A percentile compares a stretch with the other conserved stretches of the same genome.
These are phyloP conservation scores for Lamprologus sp. DNA, from an alignment of 2,113 vertebrate genomes.

Conservation along the genomic window DNA sequence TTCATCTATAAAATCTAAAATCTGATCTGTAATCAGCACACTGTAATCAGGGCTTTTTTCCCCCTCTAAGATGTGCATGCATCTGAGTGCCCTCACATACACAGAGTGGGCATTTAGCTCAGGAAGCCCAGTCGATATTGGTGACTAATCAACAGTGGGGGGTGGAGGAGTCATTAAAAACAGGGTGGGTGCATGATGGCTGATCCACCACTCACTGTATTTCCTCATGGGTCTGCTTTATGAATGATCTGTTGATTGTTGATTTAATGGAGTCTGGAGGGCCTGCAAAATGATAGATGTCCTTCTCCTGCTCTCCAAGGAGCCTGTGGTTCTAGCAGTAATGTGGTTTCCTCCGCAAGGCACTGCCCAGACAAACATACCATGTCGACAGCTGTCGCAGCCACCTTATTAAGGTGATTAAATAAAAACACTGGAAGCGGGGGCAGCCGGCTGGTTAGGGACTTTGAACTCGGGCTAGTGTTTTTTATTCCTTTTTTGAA, in stretches of 20 bases:
- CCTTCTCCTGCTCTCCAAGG: conserved; percentile 26
- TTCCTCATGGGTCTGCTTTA: conserved; percentile 41
- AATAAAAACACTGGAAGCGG: conserved; percentile 46
- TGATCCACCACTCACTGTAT: conserved; percentile 3
- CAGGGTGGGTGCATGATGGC: conserved; percentile 17
- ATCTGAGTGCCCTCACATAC: not conserved
- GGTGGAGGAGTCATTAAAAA: conserved; percentile 34
- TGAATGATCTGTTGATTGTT: conserved; percentile 61
- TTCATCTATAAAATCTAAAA: not conserved
- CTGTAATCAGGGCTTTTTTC: not conserved
- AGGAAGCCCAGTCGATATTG: conserved; percentile 19
- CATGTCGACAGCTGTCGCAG: conserved; percentile 53
- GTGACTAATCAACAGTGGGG: conserved; percentile 50
- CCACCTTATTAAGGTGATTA: conserved; percentile 64
- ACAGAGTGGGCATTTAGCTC: conserved; percentile 25
- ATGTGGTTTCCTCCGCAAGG: conserved; percentile 45
- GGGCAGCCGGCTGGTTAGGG: conserved; percentile 1
- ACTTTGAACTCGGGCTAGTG: not conserved
- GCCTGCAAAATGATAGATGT: conserved; percentile 46
- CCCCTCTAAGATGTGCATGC: not conserved
- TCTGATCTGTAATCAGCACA: not conserved
- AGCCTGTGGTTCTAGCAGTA: conserved; percentile 20
- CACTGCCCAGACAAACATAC: conserved; percentile 37
- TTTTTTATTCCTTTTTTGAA: not conserved
- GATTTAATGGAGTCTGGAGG: conserved; percentile 58